A percentile compares a stretch with the other conserved stretches of the same genome.
Conservation (phyloP, 35 echinoderm and acorn worm species). For the Patiria miniata region DNA sequence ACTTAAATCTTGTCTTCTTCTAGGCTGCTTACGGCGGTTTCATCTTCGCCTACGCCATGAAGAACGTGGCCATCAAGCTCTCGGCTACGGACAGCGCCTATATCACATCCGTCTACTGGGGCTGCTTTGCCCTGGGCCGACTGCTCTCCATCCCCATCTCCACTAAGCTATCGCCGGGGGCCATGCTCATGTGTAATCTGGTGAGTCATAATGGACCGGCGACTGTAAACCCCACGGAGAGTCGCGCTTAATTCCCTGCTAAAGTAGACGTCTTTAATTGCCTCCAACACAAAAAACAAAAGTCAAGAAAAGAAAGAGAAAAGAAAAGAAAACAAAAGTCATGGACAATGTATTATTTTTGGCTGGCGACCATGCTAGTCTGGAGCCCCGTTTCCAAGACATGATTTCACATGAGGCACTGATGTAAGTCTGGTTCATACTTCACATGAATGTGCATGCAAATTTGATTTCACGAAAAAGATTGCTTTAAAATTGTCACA, state of each 20-base stretch:
- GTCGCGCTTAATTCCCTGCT: background rate
- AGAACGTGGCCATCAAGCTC: conserved; percentile 77
- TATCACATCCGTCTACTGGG: conserved; percentile 96
- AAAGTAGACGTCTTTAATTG: background rate
- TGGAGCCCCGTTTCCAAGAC: too few species aligned
- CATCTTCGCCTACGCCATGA: conserved; percentile 92
- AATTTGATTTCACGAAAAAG: too few species aligned
- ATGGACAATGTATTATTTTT: too few species aligned
- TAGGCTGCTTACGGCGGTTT: conserved; percentile 96
- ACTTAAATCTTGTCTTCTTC: background rate
- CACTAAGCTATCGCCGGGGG: conserved; percentile 67
- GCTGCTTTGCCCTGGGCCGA: conserved; percentile 90
- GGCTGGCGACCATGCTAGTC: too few species aligned
- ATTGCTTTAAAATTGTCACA: too few species aligned
- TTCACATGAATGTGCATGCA: too few species aligned
- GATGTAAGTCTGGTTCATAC: too few species aligned
- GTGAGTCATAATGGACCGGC: conserved; percentile 56
- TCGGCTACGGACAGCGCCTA: conserved; percentile 93
- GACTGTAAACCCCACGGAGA: background rate
- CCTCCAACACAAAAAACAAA: too few species aligned
- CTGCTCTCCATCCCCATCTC: conserved; percentile 96
- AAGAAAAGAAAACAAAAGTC: background rate
- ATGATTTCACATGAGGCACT: too few species aligned
- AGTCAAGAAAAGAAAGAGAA: background rate
- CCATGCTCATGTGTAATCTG: conserved; percentile 93